Conservation (phyloP, 2,113 vertebrate species). For the Phalacrocorax aristotelis region DNA sequence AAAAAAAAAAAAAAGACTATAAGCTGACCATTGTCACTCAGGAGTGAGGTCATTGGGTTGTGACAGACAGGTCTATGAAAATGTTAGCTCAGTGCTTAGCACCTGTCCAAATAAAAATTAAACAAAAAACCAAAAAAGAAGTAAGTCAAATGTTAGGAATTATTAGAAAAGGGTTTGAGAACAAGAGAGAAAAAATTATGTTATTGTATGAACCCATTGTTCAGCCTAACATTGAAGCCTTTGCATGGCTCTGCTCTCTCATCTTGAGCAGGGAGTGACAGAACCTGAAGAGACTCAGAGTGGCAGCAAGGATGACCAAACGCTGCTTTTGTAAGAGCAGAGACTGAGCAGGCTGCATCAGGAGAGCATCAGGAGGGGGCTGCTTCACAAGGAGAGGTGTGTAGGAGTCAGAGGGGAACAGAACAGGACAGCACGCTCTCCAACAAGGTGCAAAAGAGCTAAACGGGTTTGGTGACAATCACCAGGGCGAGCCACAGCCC, state of each 20-base stretch:
- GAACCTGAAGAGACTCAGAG: not conserved
- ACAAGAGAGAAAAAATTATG: not conserved
- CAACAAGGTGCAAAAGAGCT: not conserved
- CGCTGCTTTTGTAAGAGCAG: not conserved
- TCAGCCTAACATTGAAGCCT: not conserved
- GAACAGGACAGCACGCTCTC: not conserved
- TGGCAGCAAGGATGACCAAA: not conserved
- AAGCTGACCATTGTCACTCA: not conserved
- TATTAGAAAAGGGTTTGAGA: not conserved
- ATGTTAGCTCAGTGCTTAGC: not conserved
- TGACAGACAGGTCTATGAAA: not conserved
- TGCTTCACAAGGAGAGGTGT: not conserved
- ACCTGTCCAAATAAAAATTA: not conserved
- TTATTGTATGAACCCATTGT: not conserved
- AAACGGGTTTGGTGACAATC: not conserved
- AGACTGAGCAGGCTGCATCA: not conserved
- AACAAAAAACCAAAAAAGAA: too few species aligned
- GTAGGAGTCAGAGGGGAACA: not conserved
- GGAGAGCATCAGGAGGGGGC: not conserved
- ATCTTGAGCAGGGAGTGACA: not conserved
- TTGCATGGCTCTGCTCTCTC: not conserved
- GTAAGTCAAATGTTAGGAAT: not conserved
- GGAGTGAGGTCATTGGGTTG: not conserved
- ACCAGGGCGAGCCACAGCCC: not conserved
- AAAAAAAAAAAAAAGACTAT: not conserved